A percentile compares a stretch with the other conserved stretches of the same genome.
These are phyloP conservation scores for Thinocorus orbignyianus DNA, from an alignment of 2,113 vertebrate genomes.

Conservation along the genomic window DNA sequence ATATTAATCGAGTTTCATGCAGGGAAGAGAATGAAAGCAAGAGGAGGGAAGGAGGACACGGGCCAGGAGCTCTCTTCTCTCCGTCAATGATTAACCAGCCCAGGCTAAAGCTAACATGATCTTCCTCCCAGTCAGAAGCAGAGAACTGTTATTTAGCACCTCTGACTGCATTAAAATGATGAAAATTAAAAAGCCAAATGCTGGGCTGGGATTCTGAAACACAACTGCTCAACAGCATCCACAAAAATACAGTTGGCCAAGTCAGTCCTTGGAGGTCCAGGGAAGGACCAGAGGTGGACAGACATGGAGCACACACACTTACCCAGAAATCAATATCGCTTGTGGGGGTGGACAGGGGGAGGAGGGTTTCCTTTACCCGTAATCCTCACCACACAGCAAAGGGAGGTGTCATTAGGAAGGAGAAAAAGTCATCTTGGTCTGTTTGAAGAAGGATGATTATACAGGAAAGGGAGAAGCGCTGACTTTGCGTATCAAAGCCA, in stretches of 20 bases:
- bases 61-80: not conserved
- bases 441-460: not conserved
- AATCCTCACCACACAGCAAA: not conserved
- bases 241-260: not conserved
- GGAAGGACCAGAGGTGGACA: not conserved
- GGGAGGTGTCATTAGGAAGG: not conserved
- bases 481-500: not conserved
- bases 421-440: not conserved
- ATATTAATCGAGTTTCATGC: constrained; percentile 2
- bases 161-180: not conserved
- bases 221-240: not conserved
- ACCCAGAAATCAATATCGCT: not conserved
- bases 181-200: not conserved
- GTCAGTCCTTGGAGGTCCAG: not conserved
- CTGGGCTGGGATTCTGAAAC: not conserved
- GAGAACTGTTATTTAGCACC: not conserved
- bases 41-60: not conserved
- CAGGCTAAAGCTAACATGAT: not conserved
- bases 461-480: not conserved
- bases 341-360: not conserved
- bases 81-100: constrained; percentile 46
- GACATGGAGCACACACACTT: accelerated
- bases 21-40: not conserved
- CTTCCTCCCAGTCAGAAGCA: not conserved
- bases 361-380: not conserved